phyloP scores from a whole-genome alignment of 2,113 vertebrate species.

The Silurus glanis region DNA sequence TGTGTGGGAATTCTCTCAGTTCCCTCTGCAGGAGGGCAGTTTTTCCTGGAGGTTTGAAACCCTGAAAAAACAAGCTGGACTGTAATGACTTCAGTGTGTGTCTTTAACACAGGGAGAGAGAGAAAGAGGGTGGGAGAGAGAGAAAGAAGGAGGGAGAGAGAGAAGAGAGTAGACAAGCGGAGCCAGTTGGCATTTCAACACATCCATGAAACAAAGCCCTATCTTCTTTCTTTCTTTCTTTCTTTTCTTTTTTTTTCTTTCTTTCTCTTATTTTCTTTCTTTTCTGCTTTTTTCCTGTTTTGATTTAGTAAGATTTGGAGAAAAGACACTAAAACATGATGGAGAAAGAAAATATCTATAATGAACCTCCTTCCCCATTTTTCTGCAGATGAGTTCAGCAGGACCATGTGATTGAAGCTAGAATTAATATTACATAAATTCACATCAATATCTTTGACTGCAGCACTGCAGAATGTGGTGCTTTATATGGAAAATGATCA shows the following conservation, averaged over 20 bases:
- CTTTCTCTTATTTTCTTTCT: neutral
- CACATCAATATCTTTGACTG: neutral
- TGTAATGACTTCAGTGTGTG: constrained; percentile 72
- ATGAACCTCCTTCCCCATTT: neutral
- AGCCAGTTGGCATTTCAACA: constrained; percentile 32
- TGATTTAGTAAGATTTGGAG: neutral
- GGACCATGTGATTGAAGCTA: neutral
- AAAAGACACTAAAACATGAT: neutral
- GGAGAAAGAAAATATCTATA: neutral
- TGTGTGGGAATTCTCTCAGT: constrained; percentile 69
- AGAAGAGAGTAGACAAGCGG: constrained; percentile 45
- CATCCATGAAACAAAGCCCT: constrained; percentile 1
- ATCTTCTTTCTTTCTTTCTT: neutral
- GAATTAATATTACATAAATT: neutral
- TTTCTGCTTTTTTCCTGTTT: neutral
- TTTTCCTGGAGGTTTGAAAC: constrained; percentile 63
- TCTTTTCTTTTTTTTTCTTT: neutral
- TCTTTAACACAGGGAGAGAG: constrained; percentile 7
- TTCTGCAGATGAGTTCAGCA: neutral
- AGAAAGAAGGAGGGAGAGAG: constrained; percentile 23
- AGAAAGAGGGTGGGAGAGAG: constrained; percentile 15
- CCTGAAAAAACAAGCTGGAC: constrained; percentile 59
- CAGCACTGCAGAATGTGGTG: no score
- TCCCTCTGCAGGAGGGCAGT: constrained; percentile 64
- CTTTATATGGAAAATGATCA: no score